phyloP scores from a whole-genome alignment of 2,888 invertebrate genomes.

The Caenorhabditis sp. region DNA sequence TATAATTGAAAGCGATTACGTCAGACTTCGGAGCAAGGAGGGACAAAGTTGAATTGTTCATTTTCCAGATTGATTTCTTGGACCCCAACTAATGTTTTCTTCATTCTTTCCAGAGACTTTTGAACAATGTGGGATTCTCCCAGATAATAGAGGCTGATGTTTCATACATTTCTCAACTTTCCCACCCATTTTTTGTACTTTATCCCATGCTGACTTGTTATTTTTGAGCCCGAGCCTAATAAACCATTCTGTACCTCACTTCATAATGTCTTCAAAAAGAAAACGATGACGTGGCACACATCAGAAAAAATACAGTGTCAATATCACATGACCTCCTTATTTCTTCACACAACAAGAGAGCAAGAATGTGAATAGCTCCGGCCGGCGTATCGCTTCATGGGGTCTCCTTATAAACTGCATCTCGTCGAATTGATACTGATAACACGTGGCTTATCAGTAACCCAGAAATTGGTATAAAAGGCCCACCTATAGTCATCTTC shows the following conservation, averaged over 20 bases:
- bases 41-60: constrained; percentile 16
- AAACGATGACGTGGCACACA: constrained; percentile 8
- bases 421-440: constrained; percentile 34
- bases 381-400: background rate
- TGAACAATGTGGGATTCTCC: constrained; percentile 7
- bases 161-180: constrained; percentile 1
- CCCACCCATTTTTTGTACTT: constrained; percentile 5
- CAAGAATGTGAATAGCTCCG: constrained; percentile 33
- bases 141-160: constrained; percentile 12
- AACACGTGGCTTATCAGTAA: constrained; percentile 59
- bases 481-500: constrained; percentile 17
- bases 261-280: background rate
- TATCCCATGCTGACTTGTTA: too few relatives aligned
- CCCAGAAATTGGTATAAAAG: constrained; percentile 23
- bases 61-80: constrained; percentile 22
- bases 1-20: constrained; percentile 32
- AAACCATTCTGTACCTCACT: background rate
- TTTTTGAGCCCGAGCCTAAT: too few relatives aligned
- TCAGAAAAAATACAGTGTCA: constrained; percentile 9
- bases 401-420: constrained; percentile 47
- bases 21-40: constrained; percentile 1
- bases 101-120: background rate
- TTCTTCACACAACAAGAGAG: background rate
- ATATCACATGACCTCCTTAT: constrained; percentile 36
- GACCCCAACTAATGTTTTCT: background rate